Evolutionary conservation across 2,888 invertebrate species (phyloP).

Genomic region (Pyrrhopygopsis socrates): DNA sequence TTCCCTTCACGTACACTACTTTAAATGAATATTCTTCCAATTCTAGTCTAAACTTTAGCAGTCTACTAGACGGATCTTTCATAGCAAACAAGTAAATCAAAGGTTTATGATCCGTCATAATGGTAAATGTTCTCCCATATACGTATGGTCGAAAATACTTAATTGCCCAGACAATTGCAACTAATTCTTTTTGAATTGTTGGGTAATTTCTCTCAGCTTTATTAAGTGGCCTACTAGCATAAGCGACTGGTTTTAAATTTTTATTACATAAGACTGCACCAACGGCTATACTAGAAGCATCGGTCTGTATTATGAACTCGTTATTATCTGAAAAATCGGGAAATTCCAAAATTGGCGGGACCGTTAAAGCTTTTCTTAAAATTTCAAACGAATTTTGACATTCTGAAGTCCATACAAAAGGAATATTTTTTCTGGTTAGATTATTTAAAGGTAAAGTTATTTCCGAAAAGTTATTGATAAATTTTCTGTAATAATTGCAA

Average conservation of each 20-base stretch:
- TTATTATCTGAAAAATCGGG: slow-evolving; percentile 45
- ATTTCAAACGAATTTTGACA: slow-evolving; percentile 51
- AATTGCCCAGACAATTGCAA: slow-evolving; percentile 61
- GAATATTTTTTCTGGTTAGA: slow-evolving; percentile 41
- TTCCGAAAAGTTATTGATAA: not conserved
- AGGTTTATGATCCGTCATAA: slow-evolving; percentile 30
- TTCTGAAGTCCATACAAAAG: slow-evolving; percentile 38
- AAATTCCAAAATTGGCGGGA: slow-evolving; percentile 49
- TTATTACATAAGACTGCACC: slow-evolving; percentile 42
- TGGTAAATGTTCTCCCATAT: slow-evolving; percentile 52
- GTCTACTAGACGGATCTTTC: slow-evolving; percentile 33
- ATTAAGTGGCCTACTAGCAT: slow-evolving; percentile 33
- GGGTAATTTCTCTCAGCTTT: slow-evolving; percentile 32
- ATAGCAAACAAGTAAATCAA: not conserved
- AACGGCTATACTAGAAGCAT: slow-evolving; percentile 51
- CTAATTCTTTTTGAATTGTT: slow-evolving; percentile 43
- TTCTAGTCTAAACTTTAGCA: not conserved
- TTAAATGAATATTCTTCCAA: slow-evolving; percentile 34
- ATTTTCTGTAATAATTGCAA: slow-evolving; percentile 40
- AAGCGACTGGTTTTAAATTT: slow-evolving; percentile 39
- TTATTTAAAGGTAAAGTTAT: slow-evolving; percentile 50
- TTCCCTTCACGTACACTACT: slow-evolving; percentile 63
- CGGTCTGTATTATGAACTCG: slow-evolving; percentile 59
- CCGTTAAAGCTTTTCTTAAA: slow-evolving; percentile 24
- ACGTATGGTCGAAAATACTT: slow-evolving; percentile 65